Percentiles rank a stretch among this genome's conserved stretches.
Conservation (phyloP, 2,113 vertebrate species). For the Mormyrus lacerda region DNA sequence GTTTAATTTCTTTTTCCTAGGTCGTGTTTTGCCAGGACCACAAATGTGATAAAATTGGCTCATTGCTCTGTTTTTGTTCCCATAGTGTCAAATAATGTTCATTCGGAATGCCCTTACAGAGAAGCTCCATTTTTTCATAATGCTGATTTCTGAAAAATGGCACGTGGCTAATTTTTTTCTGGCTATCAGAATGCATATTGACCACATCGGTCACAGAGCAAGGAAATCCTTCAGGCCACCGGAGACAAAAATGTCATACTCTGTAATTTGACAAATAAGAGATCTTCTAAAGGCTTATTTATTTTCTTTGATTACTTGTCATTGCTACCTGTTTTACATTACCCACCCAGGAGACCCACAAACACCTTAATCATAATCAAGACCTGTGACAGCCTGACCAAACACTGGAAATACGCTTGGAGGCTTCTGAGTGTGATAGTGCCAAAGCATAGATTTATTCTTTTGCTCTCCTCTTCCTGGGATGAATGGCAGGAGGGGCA, state of each 20-base stretch:
- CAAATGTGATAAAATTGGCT: not conserved
- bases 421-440: not conserved
- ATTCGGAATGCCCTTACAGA: not conserved
- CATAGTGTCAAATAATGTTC: not conserved
- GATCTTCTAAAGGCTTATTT: not conserved
- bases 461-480: not conserved
- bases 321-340: not conserved
- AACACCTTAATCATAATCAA: conserved; percentile 1
- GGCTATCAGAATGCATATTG: not conserved
- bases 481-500: not conserved
- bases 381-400: not conserved
- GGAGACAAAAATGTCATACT: not conserved
- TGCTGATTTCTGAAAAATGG: not conserved
- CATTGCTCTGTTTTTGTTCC: not conserved
- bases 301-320: not conserved
- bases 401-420: not conserved
- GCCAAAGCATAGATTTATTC: not conserved
- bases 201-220: not conserved
- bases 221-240: not conserved
- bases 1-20: not conserved
- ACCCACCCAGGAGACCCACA: not conserved
- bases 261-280: not conserved
- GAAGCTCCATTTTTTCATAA: not conserved
- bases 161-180: not conserved
- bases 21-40: not conserved